Percentiles rank a stretch among this genome's conserved stretches.
Conservation (phyloP, 2,113 vertebrate genomes). For the Prochilodus magdalenae region DNA sequence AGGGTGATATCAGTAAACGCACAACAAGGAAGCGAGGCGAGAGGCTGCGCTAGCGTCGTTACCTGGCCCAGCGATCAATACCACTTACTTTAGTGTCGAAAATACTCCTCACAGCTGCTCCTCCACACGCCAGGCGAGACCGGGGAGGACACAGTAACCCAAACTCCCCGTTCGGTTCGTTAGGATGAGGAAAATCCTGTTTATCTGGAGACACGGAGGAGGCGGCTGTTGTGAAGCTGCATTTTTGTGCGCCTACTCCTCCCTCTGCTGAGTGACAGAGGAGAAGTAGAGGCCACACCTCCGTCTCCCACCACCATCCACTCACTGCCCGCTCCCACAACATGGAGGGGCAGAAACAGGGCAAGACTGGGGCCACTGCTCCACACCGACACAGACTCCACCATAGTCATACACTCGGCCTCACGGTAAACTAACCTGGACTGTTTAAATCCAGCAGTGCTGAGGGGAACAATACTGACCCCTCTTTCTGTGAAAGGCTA, state of each 20-base stretch:
- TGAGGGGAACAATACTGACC: too few species aligned
- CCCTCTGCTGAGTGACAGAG: slow-evolving; percentile 29
- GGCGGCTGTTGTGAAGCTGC: slow-evolving; percentile 26
- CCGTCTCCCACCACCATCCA: not conserved
- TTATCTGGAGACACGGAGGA: not conserved
- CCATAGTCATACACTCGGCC: too few species aligned
- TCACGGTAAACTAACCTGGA: too few species aligned
- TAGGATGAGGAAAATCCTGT: not conserved
- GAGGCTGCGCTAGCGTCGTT: slow-evolving; percentile 22
- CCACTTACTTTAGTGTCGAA: slow-evolving; percentile 46
- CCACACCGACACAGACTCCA: too few species aligned
- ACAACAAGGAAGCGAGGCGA: slow-evolving; percentile 5
- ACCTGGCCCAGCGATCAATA: slow-evolving; percentile 43
- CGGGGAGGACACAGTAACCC: not conserved
- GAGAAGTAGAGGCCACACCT: slow-evolving; percentile 46
- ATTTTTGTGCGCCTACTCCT: slow-evolving; percentile 48
- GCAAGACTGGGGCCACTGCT: not conserved
- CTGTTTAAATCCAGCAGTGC: too few species aligned
- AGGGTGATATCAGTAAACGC: not conserved
- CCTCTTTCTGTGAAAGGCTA: too few species aligned
- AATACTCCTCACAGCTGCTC: slow-evolving; percentile 32
- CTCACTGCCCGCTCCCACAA: too few species aligned
- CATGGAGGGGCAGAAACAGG: not conserved
- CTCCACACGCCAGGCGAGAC: not conserved
- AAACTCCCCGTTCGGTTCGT: not conserved